These are phyloP conservation scores for Marasmarcha lunaedactyla DNA, from an alignment of 2,888 invertebrate genomes.

Conservation along the genomic window DNA sequence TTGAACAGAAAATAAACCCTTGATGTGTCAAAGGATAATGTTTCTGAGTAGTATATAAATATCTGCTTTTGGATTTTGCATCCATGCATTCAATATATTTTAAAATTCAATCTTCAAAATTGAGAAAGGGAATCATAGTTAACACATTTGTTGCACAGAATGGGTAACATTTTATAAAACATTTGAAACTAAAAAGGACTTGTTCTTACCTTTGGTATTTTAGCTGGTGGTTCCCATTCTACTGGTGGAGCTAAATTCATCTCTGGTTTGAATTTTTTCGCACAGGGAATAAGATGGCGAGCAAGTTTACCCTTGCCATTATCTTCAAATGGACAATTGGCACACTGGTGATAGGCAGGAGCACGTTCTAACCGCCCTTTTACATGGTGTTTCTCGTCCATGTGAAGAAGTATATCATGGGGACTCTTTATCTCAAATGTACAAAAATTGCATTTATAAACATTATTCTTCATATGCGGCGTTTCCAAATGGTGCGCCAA, in stretches of 20 bases:
- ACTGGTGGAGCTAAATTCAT: slow-evolving; percentile 86
- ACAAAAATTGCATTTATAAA: slow-evolving; percentile 90
- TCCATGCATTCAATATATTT: too few relatives aligned
- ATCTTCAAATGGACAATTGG: slow-evolving; percentile 94
- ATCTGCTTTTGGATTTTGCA: too few relatives aligned
- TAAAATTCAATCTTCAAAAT: too few relatives aligned
- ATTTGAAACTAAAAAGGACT: too few relatives aligned
- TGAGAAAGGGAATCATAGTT: too few relatives aligned
- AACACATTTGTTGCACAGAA: too few relatives aligned
- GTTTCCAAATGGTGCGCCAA: slow-evolving; percentile 91
- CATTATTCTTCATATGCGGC: slow-evolving; percentile 90
- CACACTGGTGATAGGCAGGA: slow-evolving; percentile 90
- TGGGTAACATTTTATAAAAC: too few relatives aligned
- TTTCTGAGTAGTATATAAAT: too few relatives aligned
- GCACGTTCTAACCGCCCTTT: slow-evolving; percentile 87
- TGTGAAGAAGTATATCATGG: slow-evolving; percentile 90
- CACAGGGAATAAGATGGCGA: slow-evolving; percentile 88
- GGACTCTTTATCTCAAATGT: slow-evolving; percentile 84
- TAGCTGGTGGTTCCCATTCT: slow-evolving; percentile 95
- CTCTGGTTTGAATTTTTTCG: slow-evolving; percentile 90
- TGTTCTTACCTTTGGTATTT: slow-evolving; percentile 88
- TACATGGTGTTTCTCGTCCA: slow-evolving; percentile 90
- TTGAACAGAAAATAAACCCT: too few relatives aligned
- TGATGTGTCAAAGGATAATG: too few relatives aligned
- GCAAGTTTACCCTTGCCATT: slow-evolving; percentile 92